Evolutionary conservation across 2,888 invertebrate genomes (phyloP).

Genomic region (Leptopilina syphax): DNA sequence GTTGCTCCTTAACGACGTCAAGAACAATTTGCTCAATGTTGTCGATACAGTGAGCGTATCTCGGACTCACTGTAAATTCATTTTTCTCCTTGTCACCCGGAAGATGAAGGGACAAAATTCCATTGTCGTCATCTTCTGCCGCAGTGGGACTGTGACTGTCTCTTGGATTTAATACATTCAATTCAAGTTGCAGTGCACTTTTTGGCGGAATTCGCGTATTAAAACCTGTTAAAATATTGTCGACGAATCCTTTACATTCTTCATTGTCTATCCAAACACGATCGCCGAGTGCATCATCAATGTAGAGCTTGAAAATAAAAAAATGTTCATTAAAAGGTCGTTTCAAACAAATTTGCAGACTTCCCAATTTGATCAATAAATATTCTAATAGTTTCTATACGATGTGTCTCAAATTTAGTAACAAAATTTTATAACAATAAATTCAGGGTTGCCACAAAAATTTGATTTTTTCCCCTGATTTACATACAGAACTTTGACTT

Average conservation of each 20-base stretch:
- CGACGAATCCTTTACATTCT: constrained; percentile 93
- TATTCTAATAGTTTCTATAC: too few relatives aligned
- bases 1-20: constrained; percentile 92
- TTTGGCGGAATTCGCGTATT: constrained; percentile 88
- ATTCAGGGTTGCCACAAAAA: too few relatives aligned
- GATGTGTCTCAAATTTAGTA: too few relatives aligned
- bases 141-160: constrained; percentile 73
- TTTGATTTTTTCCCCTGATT: too few relatives aligned
- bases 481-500: too few relatives aligned
- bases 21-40: constrained; percentile 88
- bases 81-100: constrained; percentile 72
- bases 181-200: constrained; percentile 82
- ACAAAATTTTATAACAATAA: too few relatives aligned
- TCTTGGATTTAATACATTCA: constrained; percentile 67
- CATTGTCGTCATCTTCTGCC: constrained; percentile 73
- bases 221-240: constrained; percentile 92
- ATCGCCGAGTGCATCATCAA: constrained; percentile 96
- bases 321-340: neutral
- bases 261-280: constrained; percentile 95
- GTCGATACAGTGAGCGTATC: constrained; percentile 82
- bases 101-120: constrained; percentile 64
- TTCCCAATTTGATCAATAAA: too few relatives aligned
- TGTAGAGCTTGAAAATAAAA: constrained; percentile 82
- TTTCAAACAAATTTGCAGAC: too few relatives aligned
- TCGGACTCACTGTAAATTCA: constrained; percentile 78